Percentiles rank a stretch among this genome's conserved stretches.
Evolutionary conservation across 2,113 vertebrate genomes (phyloP).

Genomic region (Budorcas taxicolor): DNA sequence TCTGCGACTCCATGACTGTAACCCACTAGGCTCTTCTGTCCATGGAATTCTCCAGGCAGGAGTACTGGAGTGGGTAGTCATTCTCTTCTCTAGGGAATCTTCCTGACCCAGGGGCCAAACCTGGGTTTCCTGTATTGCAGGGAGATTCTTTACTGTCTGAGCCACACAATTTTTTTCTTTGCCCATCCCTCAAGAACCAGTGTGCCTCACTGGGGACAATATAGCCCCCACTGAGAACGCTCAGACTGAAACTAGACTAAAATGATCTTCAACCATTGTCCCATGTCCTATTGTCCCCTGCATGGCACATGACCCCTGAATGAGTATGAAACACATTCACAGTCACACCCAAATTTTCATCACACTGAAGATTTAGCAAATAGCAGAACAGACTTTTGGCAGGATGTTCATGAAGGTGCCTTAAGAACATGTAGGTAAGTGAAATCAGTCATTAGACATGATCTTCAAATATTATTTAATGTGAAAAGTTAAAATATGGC

Average conservation of each 20-base stretch:
- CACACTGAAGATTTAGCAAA: background rate
- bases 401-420: background rate
- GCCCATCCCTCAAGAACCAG: background rate
- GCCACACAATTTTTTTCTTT: background rate
- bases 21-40: background rate
- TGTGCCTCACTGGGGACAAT: background rate
- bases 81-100: background rate
- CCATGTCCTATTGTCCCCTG: background rate
- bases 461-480: background rate
- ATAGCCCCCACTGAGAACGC: background rate
- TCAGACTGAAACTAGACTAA: background rate
- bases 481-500: background rate
- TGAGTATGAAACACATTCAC: background rate
- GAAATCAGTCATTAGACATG: background rate
- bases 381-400: background rate
- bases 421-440: background rate
- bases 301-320: background rate
- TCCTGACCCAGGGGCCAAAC: background rate
- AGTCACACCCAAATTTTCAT: background rate
- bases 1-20: background rate
- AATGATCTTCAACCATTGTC: background rate
- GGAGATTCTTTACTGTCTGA: background rate
- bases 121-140: background rate
- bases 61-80: background rate
- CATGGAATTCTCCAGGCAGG: background rate